Base-by-base conservation (phyloP, 1,140 invertebrate species). In the Drosophila pachea region DNA sequence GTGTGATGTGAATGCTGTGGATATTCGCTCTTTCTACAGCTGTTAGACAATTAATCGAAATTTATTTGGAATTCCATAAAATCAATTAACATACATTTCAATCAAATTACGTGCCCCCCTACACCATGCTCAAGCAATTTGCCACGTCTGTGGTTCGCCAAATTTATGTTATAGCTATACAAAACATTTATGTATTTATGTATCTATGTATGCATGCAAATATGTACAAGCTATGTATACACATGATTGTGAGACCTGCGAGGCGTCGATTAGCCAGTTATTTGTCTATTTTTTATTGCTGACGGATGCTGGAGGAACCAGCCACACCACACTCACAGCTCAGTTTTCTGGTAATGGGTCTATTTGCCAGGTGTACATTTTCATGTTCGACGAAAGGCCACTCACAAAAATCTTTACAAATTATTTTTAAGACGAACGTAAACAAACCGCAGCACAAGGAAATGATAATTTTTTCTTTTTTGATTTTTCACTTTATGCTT, bases 331-430 rank as follows among this genome's bases (percentile, higher is more conserved):
- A 60, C 29, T 48, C 38, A 38, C 55, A 49, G 40, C 58, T 72
- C 74, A 68, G 66, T 63, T 61, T 49, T 66, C 53, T 63, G 48
- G 53, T 60, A 62, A 61, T 68, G 40, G 54, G 8, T 45, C 32
- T 12, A 16, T 38, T 48, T n/a, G 53, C 78, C 77, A 81, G 77
- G 77, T 81, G 77, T 54, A 81, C 58, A 74, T 82, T 82, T 82
- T 81, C 77, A 77, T 61, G 62, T 48, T 65, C 48, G 33, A 9
- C 33, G 16, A 47, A 32, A 62, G 60, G 38, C 76, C 76, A 78
- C 76, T 79, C 79, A 79, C 76, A 73, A 62, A 68, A 43, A 62
- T 63, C 74, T 65, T 61, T 55, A 67, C 49, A 50, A 67, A 42
- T 59, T 70, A 43, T 22, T 35, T 8, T 6, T 52, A 8, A 2